A percentile compares a stretch with the other conserved stretches of the same genome.
phyloP scores from a whole-genome alignment of 1,140 invertebrate genomes.

The Apocrypta bakeri region DNA sequence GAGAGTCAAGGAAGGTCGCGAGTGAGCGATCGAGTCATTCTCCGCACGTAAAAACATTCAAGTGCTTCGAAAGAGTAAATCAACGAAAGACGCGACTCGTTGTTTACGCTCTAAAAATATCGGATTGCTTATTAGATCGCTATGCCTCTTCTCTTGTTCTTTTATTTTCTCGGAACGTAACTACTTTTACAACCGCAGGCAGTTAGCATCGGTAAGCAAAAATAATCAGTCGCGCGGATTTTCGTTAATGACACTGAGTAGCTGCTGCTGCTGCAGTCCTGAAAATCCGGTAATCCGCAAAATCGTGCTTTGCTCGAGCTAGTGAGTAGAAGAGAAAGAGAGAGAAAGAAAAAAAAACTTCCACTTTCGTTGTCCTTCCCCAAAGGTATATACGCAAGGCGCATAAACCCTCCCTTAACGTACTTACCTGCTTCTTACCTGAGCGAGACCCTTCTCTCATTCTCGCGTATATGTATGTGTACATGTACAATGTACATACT shows the following conservation, averaged over 20 bases:
- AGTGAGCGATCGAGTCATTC: constrained; percentile 20
- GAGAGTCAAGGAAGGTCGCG: constrained; percentile 28
- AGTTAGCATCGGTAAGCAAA: neutral
- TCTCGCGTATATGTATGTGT: too few species aligned
- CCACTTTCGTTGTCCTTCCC: neutral
- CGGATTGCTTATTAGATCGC: constrained; percentile 17
- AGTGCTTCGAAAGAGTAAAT: neutral
- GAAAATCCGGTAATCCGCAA: constrained; percentile 32
- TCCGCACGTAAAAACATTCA: neutral
- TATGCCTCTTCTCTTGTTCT: neutral
- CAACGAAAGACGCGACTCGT: neutral
- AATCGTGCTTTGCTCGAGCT: constrained; percentile 8
- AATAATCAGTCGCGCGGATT: constrained; percentile 7
- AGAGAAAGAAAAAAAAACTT: constrained; percentile 16
- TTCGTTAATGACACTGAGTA: neutral
- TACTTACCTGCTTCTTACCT: constrained; percentile 16
- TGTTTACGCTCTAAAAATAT: constrained; percentile 35
- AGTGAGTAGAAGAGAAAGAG: too few species aligned
- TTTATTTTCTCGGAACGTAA: too few species aligned
- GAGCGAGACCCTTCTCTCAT: constrained; percentile 22
- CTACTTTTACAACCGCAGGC: too few species aligned
- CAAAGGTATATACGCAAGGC: neutral
- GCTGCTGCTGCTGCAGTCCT: neutral
- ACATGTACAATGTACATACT: constrained; percentile 22
- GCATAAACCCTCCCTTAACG: neutral